Percentiles rank a stretch among this genome's conserved stretches.
Evolutionary conservation across 92 coral and sea anemone species (phyloP).

Genomic region (Parazoanthus darwini): DNA sequence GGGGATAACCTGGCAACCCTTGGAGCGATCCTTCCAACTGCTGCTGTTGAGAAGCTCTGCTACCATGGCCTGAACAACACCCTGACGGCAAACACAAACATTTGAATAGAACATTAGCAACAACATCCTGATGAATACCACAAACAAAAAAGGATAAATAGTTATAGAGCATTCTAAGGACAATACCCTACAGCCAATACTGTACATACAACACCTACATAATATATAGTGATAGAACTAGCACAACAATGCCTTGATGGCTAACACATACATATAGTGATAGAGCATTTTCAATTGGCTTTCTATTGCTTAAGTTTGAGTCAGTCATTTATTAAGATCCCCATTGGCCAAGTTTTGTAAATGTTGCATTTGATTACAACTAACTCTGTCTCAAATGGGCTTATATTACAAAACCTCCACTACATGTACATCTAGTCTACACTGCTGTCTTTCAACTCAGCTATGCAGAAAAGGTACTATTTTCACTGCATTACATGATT

Average conservation of each 20-base stretch:
- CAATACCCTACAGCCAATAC: constrained; percentile 74
- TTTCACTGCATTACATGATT: neutral
- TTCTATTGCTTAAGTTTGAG: neutral
- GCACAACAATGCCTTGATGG: constrained; percentile 64
- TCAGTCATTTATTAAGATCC: neutral
- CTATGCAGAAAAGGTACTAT: neutral
- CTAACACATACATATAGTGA: neutral
- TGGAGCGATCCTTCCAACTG: constrained; percentile 92
- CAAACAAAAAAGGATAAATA: no score
- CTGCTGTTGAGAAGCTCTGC: constrained; percentile 94
- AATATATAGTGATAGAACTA: neutral
- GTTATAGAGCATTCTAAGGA: no score
- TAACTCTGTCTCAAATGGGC: no score
- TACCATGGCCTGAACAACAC: constrained; percentile 90
- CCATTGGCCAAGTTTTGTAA: no score
- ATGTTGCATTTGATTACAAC: no score
- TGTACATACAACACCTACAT: no score
- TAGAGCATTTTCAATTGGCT: neutral
- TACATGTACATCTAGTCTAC: no score
- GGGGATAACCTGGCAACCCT: constrained; percentile 91
- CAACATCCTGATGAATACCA: constrained; percentile 67
- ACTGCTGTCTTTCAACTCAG: no score
- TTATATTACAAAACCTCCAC: no score
- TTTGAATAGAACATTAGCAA: no score
- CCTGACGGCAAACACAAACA: constrained; percentile 45